Percentiles rank a stretch among this genome's conserved stretches.
phyloP scores from a whole-genome alignment of 1,140 invertebrate genomes.

The Potamilus streckersoni region DNA sequence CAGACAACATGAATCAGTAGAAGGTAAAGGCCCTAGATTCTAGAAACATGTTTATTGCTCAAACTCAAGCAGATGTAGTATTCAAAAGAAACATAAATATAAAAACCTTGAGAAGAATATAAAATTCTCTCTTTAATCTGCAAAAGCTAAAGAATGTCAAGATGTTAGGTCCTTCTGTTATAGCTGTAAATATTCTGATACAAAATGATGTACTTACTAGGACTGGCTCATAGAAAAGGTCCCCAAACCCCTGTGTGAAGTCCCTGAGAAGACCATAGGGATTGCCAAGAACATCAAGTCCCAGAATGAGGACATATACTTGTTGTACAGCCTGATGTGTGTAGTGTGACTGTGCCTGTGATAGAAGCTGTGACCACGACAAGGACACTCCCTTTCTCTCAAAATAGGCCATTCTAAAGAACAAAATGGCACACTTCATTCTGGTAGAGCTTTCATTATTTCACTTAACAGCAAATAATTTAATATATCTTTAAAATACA shows the following conservation, averaged over 20 bases:
- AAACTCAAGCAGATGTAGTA: too few species aligned
- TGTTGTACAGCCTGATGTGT: slow-evolving; percentile 67
- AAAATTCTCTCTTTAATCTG: too few species aligned
- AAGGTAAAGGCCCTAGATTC: too few species aligned
- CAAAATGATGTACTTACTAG: slow-evolving; percentile 50
- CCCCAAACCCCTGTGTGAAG: slow-evolving; percentile 68
- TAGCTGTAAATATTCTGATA: too few species aligned
- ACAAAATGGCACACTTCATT: slow-evolving; percentile 11
- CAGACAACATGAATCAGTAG: too few species aligned
- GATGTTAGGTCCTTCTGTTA: background rate
- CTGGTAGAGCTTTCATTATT: background rate
- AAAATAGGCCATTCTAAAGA: slow-evolving; percentile 64
- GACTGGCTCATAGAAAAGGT: slow-evolving; percentile 69
- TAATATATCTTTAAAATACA: background rate
- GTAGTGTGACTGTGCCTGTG: slow-evolving; percentile 63
- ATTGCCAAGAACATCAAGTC: slow-evolving; percentile 70
- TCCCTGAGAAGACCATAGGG: slow-evolving; percentile 69
- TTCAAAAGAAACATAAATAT: too few species aligned
- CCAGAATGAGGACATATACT: slow-evolving; percentile 68
- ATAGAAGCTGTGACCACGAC: slow-evolving; percentile 51
- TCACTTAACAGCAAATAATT: background rate
- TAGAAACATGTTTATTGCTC: too few species aligned
- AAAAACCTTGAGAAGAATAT: too few species aligned
- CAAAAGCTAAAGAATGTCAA: background rate
- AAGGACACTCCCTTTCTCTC: slow-evolving; percentile 56